Conservation (phyloP, 2,113 vertebrate genomes). For the Odobenus rosmarus region DNA sequence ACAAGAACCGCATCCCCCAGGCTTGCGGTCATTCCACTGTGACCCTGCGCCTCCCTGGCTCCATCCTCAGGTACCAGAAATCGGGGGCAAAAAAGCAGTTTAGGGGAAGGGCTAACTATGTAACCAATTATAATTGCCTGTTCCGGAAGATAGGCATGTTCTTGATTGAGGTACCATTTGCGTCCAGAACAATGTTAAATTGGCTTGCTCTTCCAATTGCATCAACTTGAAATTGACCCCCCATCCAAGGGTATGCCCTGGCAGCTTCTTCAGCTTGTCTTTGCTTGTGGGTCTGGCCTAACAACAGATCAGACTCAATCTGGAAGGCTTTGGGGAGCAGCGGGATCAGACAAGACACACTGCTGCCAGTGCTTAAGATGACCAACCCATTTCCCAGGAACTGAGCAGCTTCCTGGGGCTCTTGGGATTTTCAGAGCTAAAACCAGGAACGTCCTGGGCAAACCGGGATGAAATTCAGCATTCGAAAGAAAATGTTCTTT, state of each 20-base stretch:
- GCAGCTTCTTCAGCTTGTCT: background rate
- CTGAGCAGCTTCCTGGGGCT: background rate
- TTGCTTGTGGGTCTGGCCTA: background rate
- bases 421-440: background rate
- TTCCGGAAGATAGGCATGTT: background rate
- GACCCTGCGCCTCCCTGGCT: background rate
- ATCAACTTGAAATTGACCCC: background rate
- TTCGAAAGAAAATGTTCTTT: background rate
- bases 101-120: no score
- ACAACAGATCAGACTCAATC: background rate
- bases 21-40: no score
- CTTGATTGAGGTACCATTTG: background rate
- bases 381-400: background rate
- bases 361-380: background rate
- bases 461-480: background rate
- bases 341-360: rapidly evolving
- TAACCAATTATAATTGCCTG: background rate
- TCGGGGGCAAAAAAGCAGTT: background rate
- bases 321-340: rapidly evolving
- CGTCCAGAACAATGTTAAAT: background rate
- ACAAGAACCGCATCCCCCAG: background rate
- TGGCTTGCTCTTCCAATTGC: background rate
- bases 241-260: background rate
- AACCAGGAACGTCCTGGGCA: background rate
- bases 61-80: background rate